These are phyloP conservation scores for Tinea trinotella DNA, from an alignment of 2,888 invertebrate genomes.

Conservation along the genomic window DNA sequence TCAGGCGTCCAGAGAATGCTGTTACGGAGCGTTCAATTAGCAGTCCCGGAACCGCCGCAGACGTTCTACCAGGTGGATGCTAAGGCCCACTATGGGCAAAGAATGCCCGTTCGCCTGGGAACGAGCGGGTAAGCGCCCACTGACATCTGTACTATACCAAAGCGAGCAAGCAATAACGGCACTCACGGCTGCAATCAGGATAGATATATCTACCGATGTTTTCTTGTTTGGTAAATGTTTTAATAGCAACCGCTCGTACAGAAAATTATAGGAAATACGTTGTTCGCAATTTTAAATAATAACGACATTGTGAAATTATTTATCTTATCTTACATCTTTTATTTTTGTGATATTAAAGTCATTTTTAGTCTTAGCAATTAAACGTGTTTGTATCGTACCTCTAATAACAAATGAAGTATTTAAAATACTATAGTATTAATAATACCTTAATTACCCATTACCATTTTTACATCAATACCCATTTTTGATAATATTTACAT, in stretches of 20 bases:
- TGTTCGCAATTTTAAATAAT: slow-evolving; percentile 7
- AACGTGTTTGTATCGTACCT: no score
- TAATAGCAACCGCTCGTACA: background rate
- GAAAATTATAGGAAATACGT: slow-evolving; percentile 4
- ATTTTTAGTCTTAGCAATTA: no score
- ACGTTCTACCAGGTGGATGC: slow-evolving; percentile 39
- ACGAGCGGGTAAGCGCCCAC: slow-evolving; percentile 34
- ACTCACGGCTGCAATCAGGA: slow-evolving; percentile 22
- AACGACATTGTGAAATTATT: background rate
- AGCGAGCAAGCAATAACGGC: slow-evolving; percentile 31
- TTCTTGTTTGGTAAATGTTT: slow-evolving; percentile 7
- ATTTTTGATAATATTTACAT: no score
- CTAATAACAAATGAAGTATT: no score
- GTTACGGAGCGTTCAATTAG: slow-evolving; percentile 16
- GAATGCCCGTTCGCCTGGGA: slow-evolving; percentile 58
- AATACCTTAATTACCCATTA: no score
- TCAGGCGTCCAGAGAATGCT: slow-evolving; percentile 14
- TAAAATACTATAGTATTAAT: no score
- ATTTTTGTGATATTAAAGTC: no score
- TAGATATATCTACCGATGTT: slow-evolving; percentile 12
- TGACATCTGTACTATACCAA: slow-evolving; percentile 35
- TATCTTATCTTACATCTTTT: no score
- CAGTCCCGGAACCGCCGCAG: slow-evolving; percentile 46
- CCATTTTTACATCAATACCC: no score
- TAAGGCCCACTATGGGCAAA: slow-evolving; percentile 54